A percentile compares a stretch with the other conserved stretches of the same genome.
phyloP scores from a whole-genome alignment of 2,888 invertebrate genomes.

The Ceramica pisi region DNA sequence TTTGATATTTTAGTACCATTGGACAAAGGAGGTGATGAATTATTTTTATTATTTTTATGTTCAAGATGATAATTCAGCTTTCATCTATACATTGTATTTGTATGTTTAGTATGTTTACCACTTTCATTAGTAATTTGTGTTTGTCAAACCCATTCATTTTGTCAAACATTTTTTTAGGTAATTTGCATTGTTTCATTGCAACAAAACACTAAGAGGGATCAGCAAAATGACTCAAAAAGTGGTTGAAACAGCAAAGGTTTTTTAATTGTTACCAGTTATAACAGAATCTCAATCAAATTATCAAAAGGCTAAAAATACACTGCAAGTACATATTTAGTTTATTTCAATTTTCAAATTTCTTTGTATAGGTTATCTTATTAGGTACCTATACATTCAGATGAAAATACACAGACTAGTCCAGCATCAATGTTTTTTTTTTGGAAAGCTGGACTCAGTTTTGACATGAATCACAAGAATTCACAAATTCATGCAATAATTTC shows the following conservation, averaged over 20 bases:
- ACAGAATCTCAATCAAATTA: not conserved
- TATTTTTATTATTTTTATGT: not conserved
- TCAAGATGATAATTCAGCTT: not conserved
- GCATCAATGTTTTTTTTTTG: not conserved
- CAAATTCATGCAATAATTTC: not conserved
- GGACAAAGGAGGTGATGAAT: conserved; percentile 11
- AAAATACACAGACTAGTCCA: not conserved
- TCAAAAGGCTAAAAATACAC: not conserved
- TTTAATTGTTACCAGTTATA: not conserved
- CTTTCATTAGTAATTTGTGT: not conserved
- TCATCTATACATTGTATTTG: not conserved
- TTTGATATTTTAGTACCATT: not conserved
- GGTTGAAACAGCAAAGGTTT: not conserved
- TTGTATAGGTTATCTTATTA: not conserved
- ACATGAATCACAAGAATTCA: not conserved
- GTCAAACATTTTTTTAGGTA: not conserved
- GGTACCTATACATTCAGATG: not conserved
- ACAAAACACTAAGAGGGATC: not conserved
- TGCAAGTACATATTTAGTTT: not conserved
- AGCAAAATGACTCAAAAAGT: too few relatives aligned
- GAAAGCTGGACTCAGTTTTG: not conserved
- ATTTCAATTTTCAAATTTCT: not conserved
- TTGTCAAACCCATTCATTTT: not conserved
- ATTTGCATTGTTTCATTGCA: not conserved
- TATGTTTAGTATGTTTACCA: not conserved